These are phyloP conservation scores for Oriolus oriolus DNA, from an alignment of 2,113 vertebrate species.

Conservation along the genomic window DNA sequence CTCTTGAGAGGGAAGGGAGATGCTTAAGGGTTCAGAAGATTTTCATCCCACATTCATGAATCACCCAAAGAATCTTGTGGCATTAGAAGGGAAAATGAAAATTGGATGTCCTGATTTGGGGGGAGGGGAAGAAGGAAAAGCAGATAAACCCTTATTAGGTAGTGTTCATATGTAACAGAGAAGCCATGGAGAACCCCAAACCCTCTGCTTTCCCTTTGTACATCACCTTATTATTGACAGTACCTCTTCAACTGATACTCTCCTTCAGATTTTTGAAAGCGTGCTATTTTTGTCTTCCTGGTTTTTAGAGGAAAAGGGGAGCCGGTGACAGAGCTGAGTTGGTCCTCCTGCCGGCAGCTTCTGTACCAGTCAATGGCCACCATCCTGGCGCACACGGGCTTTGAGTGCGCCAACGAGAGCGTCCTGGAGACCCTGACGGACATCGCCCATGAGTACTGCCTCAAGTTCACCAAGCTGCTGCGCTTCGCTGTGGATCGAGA, in stretches of 20 bases:
- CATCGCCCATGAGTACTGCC: slow-evolving; percentile 90
- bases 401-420: slow-evolving; percentile 90
- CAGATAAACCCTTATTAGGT: not conserved
- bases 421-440: slow-evolving; percentile 94
- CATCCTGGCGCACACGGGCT: slow-evolving; percentile 91
- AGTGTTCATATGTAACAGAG: not conserved
- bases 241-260: not conserved
- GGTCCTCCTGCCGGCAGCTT: slow-evolving; percentile 92
- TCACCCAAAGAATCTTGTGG: not conserved
- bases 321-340: slow-evolving; percentile 93
- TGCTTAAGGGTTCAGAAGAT: not conserved
- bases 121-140: not conserved
- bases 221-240: not conserved
- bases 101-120: not conserved
- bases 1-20: not conserved
- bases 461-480: slow-evolving; percentile 87
- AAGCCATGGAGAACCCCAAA: not conserved
- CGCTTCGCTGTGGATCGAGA: slow-evolving; percentile 91
- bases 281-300: not conserved
- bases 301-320: slow-evolving; percentile 88
- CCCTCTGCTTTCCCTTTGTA: not conserved
- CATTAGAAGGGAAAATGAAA: not conserved
- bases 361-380: slow-evolving; percentile 96
- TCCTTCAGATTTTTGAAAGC: not conserved
- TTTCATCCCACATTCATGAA: not conserved